Conservation (phyloP, 2,888 invertebrate species). For the Marasmarcha lunaedactyla region DNA sequence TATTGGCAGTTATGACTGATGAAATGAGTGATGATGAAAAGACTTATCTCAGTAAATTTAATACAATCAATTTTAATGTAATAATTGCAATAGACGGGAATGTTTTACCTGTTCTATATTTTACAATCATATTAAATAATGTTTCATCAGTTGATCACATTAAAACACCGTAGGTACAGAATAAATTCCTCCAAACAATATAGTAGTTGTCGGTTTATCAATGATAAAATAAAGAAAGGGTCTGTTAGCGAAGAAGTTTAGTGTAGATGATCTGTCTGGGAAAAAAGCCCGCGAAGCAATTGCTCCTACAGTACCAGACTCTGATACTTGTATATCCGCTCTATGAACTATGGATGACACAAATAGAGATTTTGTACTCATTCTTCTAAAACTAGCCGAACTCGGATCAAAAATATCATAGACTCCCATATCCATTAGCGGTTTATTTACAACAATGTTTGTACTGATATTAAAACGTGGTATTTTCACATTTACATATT, state of each 20-base stretch:
- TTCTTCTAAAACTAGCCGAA: conserved; percentile 66
- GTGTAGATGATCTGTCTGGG: too few relatives aligned
- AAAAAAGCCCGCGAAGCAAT: too few relatives aligned
- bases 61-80: too few relatives aligned
- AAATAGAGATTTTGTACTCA: conserved; percentile 64
- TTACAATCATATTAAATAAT: too few relatives aligned
- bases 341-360: conserved; percentile 77
- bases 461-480: conserved; percentile 74
- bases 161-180: conserved; percentile 18
- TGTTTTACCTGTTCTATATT: too few relatives aligned
- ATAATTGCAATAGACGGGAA: too few relatives aligned
- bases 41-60: too few relatives aligned
- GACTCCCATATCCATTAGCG: conserved; percentile 75
- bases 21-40: too few relatives aligned
- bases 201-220: conserved; percentile 72
- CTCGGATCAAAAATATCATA: conserved; percentile 72
- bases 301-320: conserved; percentile 81
- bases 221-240: conserved; percentile 78
- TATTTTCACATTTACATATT: conserved; percentile 71
- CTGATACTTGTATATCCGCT: conserved; percentile 80
- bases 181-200: conserved; percentile 75
- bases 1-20: too few relatives aligned
- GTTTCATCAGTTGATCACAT: too few relatives aligned
- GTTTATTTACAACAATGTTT: conserved; percentile 69
- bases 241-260: conserved; percentile 57